Base-by-base conservation (phyloP, 2,113 vertebrate species). In the Verasper variegatus region DNA sequence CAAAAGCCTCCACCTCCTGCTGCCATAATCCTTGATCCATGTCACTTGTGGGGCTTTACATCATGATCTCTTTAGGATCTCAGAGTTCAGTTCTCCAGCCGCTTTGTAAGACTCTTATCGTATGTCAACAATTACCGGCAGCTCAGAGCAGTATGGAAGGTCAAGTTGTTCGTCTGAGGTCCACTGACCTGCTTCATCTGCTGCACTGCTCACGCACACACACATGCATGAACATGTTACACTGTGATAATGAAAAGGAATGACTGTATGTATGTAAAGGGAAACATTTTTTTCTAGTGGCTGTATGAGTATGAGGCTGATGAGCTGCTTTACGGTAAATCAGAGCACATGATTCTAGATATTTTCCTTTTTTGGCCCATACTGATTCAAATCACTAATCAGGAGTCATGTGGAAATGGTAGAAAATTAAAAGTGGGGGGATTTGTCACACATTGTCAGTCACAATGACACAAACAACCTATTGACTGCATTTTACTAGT, bases 21-120 rank as follows among this genome's bases (percentile, higher is more conserved):
- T 57, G 52, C 66, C 17, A 80, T 71, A 81, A 92, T 87, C 79
- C 69, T 68, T 63, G 21, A 57, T 56, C 57, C 63, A 35, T 76
- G 59, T 55, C 78, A 68, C 68, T 67, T 66, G 5, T 60, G 10
- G 31, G 64, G 68, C 60, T 83, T 85, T 71, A 67, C 67, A 63
- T 51, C 61, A 60, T 76, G 54, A 92, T 88, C 88, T 80, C 73
- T 85, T 93, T 82, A 91, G 68, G 64, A 54, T 88, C 72, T 85
- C 71, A 86, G 73, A 68, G 70, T 78, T 78, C n/a, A 83, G 63
- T 58, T 80, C 77, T 72, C 51, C 51, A 51, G 66, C 63, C 57
- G 37, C 40, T 83, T 59, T 54, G 62, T 91, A 89, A 92, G 85
- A 55, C 80, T 92, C 91, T 92, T 92, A 92, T 35, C 18, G 20